Conservation (phyloP, 1,140 invertebrate species). For the Pachyrhynchus sulphureomaculatus region DNA sequence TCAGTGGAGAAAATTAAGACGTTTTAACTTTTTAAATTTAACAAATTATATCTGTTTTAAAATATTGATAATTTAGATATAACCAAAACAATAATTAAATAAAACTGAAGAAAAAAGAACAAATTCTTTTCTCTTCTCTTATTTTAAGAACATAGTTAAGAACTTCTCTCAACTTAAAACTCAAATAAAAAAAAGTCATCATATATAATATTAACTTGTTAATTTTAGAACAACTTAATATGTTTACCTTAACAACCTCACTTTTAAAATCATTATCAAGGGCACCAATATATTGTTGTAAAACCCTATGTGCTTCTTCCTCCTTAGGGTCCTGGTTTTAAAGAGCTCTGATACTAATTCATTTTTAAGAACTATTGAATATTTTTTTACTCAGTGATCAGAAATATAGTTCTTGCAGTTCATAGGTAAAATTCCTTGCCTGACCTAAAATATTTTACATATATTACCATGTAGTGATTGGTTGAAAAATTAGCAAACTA, state of each 20-base stretch:
- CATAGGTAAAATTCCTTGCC: constrained; percentile 13
- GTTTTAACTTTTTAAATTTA: too few species aligned
- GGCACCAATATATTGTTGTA: constrained; percentile 19
- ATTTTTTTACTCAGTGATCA: constrained; percentile 8
- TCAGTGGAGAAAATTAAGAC: too few species aligned
- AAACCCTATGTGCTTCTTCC: background rate
- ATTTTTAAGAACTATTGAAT: constrained; percentile 8
- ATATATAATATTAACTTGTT: too few species aligned
- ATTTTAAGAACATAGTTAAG: too few species aligned
- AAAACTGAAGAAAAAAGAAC: too few species aligned
- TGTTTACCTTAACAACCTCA: constrained; percentile 27
- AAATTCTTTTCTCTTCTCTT: too few species aligned
- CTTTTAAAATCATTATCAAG: constrained; percentile 16
- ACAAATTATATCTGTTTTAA: too few species aligned
- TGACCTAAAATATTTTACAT: constrained; percentile 17
- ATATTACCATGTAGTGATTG: background rate
- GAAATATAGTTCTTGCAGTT: constrained; percentile 5
- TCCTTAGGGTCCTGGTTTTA: background rate
- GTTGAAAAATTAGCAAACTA: background rate
- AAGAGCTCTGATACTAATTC: constrained; percentile 6
- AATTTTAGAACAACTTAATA: too few species aligned
- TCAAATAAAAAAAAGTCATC: too few species aligned
- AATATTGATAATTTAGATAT: too few species aligned
- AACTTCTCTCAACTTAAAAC: too few species aligned
- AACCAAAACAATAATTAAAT: too few species aligned